A percentile compares a stretch with the other conserved stretches of the same genome.
Evolutionary conservation across 1,140 invertebrate genomes (phyloP).

Genomic region (Drosophila quadrilineata): DNA sequence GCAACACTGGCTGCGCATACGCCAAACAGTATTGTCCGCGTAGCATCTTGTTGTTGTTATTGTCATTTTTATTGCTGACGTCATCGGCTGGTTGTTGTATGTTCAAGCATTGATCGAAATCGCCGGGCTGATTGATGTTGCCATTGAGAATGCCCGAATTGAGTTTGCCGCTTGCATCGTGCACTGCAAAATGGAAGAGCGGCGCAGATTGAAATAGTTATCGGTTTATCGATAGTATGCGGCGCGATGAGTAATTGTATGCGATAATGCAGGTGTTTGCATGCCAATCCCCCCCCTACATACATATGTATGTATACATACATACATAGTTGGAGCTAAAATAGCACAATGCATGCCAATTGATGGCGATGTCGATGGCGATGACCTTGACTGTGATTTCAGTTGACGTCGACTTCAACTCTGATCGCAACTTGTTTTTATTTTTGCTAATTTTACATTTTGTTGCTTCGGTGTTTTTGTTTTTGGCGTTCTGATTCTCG

Average conservation of each 20-base stretch:
- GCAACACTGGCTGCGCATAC: slow-evolving; percentile 83
- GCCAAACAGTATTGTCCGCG: slow-evolving; percentile 85
- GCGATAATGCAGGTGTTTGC: too few relatives aligned
- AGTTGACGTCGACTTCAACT: slow-evolving; percentile 9
- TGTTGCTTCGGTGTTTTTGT: too few relatives aligned
- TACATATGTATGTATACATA: slow-evolving; percentile 2
- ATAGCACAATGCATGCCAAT: slow-evolving; percentile 6
- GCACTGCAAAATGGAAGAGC: slow-evolving; percentile 80
- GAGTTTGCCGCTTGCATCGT: slow-evolving; percentile 83
- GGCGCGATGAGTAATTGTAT: too few relatives aligned
- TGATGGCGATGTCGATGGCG: not conserved
- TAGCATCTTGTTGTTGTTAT: slow-evolving; percentile 40
- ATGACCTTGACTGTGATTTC: slow-evolving; percentile 70
- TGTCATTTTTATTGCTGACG: not conserved
- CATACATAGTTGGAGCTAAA: not conserved
- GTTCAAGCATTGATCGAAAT: slow-evolving; percentile 85
- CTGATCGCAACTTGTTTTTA: slow-evolving; percentile 39
- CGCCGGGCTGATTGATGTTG: slow-evolving; percentile 85
- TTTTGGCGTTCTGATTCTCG: slow-evolving; percentile 64
- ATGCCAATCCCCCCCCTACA: too few relatives aligned
- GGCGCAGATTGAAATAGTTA: not conserved
- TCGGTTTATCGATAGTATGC: not conserved
- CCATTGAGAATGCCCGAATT: slow-evolving; percentile 85
- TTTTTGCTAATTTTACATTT: too few relatives aligned
- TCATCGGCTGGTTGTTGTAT: slow-evolving; percentile 47